Percentiles rank a stretch among this genome's conserved stretches.
Conservation (phyloP, 2,113 vertebrate species). For the Vulpes ferrilata region DNA sequence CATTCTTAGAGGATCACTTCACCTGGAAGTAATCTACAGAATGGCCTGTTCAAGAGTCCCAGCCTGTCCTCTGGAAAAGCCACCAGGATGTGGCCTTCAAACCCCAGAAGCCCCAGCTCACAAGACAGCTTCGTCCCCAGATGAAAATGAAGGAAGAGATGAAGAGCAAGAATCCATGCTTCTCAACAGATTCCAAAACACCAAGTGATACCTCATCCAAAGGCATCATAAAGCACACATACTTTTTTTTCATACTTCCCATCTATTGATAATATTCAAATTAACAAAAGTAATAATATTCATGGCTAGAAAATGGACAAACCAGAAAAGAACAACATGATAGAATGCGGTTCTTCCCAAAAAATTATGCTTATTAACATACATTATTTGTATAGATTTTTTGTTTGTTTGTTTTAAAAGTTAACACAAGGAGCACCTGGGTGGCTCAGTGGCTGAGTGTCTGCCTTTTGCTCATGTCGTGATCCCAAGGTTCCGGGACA, state of each 20-base stretch:
- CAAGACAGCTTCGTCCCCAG: background rate
- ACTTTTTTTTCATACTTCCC: background rate
- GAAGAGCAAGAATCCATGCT: background rate
- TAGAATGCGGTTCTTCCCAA: background rate
- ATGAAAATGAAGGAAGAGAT: background rate
- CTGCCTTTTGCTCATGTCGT: no score
- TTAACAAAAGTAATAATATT: background rate
- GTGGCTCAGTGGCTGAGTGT: no score
- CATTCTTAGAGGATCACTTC: conserved; percentile 65
- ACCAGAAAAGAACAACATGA: background rate
- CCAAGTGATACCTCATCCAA: background rate
- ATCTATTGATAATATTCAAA: background rate
- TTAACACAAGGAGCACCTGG: no score
- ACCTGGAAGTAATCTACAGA: conserved; percentile 74
- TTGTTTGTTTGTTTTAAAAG: background rate
- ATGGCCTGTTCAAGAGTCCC: conserved; percentile 24
- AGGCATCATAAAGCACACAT: background rate
- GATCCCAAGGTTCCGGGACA: no score
- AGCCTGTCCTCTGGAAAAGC: conserved; percentile 64
- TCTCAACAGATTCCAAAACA: conserved; percentile 58
- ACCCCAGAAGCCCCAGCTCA: background rate
- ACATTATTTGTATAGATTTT: background rate
- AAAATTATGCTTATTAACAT: background rate
- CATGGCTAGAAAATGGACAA: background rate
- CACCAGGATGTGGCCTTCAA: conserved; percentile 13